phyloP scores from a whole-genome alignment of 2,797 vertebrate species.

The Melopsittacus undulatus region DNA sequence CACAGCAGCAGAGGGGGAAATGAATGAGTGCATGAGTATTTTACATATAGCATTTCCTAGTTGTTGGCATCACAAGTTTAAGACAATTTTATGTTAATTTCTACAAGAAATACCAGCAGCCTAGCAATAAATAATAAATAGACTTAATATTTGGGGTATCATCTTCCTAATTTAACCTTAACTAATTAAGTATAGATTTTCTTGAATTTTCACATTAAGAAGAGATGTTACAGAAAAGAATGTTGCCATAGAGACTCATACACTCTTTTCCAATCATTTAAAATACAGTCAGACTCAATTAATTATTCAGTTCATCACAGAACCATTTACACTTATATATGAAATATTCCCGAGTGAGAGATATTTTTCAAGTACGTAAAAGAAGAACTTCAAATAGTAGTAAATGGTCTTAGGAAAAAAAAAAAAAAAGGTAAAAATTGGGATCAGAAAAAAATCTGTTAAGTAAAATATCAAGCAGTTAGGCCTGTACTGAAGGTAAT shows the following conservation, averaged over 20 bases:
- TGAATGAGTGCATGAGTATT: not conserved
- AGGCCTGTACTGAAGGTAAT: not conserved
- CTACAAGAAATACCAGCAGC: not conserved
- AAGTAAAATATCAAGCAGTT: conserved; percentile 8
- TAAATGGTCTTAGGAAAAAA: not conserved
- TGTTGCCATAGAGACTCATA: conserved; percentile 57
- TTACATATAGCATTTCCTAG: not conserved
- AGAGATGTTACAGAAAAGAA: not conserved
- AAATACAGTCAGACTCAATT: conserved; percentile 49
- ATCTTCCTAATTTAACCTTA: conserved; percentile 2
- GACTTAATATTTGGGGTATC: not conserved
- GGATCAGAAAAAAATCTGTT: conserved; percentile 7
- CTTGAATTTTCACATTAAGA: not conserved
- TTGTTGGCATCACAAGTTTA: not conserved
- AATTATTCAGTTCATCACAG: conserved; percentile 59
- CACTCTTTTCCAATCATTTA: conserved; percentile 21
- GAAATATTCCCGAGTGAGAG: conserved; percentile 33
- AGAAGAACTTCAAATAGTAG: conserved; percentile 18
- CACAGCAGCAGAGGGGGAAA: not conserved
- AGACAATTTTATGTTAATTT: not conserved
- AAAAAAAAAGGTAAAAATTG: not conserved
- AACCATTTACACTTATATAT: conserved; percentile 51
- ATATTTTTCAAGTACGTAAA: conserved; percentile 30
- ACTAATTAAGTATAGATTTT: not conserved
- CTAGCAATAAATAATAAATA: not conserved